Evolutionary conservation across 2,888 invertebrate genomes (phyloP).

Genomic region (Seira ritae): DNA sequence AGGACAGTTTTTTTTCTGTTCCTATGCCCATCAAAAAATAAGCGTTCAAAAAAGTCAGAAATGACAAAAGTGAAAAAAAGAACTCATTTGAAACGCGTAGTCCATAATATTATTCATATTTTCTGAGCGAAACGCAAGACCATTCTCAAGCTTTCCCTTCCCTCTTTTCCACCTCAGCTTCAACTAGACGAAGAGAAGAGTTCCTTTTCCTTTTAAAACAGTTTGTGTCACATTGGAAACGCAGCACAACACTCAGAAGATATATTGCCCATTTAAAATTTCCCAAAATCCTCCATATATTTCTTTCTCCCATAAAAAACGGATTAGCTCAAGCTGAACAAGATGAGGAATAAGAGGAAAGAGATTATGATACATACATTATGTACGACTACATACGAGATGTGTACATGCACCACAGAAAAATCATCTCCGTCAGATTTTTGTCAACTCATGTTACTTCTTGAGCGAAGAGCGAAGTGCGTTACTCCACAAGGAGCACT

Average conservation of each 20-base stretch:
- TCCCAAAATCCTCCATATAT: constrained; percentile 58
- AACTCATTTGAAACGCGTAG: neutral
- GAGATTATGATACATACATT: constrained; percentile 50
- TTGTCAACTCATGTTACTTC: constrained; percentile 41
- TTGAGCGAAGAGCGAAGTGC: neutral
- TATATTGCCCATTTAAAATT: constrained; percentile 55
- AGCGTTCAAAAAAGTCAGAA: too few relatives aligned
- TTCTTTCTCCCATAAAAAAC: constrained; percentile 33
- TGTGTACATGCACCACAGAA: constrained; percentile 7
- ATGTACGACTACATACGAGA: neutral
- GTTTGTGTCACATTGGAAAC: too few relatives aligned
- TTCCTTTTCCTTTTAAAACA: too few relatives aligned
- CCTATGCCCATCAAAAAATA: too few relatives aligned
- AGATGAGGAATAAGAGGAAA: constrained; percentile 44
- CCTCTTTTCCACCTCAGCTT: too few relatives aligned
- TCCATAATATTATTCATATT: too few relatives aligned
- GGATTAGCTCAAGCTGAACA: constrained; percentile 48
- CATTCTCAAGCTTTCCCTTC: too few relatives aligned
- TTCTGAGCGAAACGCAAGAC: too few relatives aligned
- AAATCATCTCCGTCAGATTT: constrained; percentile 27
- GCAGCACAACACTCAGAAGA: constrained; percentile 14
- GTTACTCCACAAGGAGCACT: neutral
- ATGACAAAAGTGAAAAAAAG: neutral
- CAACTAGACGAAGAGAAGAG: too few relatives aligned
- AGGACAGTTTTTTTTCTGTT: neutral